Percentiles rank a stretch among this genome's conserved stretches.
Evolutionary conservation across 1,140 invertebrate species (phyloP).

Genomic region (Cardiocondyla obscurior): DNA sequence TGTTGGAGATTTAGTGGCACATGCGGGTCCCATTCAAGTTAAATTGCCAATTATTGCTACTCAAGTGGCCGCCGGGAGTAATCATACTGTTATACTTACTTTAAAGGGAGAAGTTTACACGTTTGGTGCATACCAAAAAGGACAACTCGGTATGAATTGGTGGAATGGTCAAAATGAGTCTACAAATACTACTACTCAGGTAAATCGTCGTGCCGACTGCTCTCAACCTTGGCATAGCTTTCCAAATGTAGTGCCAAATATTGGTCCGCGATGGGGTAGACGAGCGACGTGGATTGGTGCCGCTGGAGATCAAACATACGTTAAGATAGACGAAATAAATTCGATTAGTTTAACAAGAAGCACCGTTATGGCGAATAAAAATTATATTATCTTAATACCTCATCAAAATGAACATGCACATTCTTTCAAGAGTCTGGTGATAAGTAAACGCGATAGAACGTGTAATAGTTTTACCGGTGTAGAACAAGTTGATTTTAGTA

Average conservation of each 20-base stretch:
- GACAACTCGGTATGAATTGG: constrained; percentile 91
- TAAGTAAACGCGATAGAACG: constrained; percentile 92
- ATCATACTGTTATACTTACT: constrained; percentile 96
- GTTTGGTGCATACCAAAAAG: constrained; percentile 96
- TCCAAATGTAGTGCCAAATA: constrained; percentile 91
- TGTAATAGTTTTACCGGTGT: constrained; percentile 91
- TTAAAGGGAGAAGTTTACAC: constrained; percentile 96
- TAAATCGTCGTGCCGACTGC: constrained; percentile 76
- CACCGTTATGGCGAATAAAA: constrained; percentile 94
- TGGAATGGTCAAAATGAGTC: constrained; percentile 77
- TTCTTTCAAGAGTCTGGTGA: constrained; percentile 92
- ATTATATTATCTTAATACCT: constrained; percentile 91
- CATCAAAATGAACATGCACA: constrained; percentile 87
- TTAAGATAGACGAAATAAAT: constrained; percentile 98
- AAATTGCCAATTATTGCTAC: constrained; percentile 88
- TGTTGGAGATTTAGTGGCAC: constrained; percentile 91
- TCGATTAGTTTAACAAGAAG: constrained; percentile 93
- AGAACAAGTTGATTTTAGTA: constrained; percentile 91
- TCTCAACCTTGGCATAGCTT: constrained; percentile 90
- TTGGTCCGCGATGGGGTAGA: constrained; percentile 90
- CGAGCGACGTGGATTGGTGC: constrained; percentile 97
- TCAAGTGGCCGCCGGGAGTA: constrained; percentile 96
- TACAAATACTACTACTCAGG: constrained; percentile 73
- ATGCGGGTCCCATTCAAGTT: constrained; percentile 91
- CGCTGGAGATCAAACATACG: constrained; percentile 96